Evolutionary conservation across 1,140 invertebrate species (phyloP).

Genomic region (Drosophila kurseongensis): DNA sequence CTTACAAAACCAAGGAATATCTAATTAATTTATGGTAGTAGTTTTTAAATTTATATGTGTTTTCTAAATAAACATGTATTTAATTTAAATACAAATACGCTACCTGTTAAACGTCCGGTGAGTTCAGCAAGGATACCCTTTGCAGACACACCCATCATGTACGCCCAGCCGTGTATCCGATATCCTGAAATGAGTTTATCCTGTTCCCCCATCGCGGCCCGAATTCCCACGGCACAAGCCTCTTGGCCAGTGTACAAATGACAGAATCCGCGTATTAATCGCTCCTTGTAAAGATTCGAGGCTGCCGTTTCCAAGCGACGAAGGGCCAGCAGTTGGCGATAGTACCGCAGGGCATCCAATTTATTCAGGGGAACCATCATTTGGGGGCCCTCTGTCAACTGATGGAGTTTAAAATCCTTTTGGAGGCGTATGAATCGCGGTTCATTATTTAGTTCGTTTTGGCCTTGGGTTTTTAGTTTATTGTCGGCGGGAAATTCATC

Average conservation of each 20-base stretch:
- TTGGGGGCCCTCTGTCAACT: conserved; percentile 91
- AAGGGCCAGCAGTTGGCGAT: conserved; percentile 86
- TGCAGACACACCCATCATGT: conserved; percentile 90
- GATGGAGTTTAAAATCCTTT: conserved; percentile 94
- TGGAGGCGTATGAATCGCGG: conserved; percentile 14
- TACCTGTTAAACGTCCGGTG: conserved; percentile 88
- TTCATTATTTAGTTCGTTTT: background rate
- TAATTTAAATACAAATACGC: no score
- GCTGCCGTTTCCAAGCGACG: conserved; percentile 95
- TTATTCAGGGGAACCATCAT: conserved; percentile 88
- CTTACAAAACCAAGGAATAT: no score
- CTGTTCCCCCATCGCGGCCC: conserved; percentile 86
- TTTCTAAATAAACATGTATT: no score
- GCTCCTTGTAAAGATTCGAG: conserved; percentile 95
- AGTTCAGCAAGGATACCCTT: conserved; percentile 93
- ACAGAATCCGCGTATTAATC: conserved; percentile 88
- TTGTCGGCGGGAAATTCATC: background rate
- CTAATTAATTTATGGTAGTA: no score
- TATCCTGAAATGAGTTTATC: conserved; percentile 91
- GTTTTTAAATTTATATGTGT: no score
- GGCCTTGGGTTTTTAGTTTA: conserved; percentile 70
- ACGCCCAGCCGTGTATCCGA: conserved; percentile 88
- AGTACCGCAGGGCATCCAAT: conserved; percentile 91
- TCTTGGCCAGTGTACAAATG: conserved; percentile 93
- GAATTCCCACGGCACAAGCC: conserved; percentile 86